Base-by-base conservation (phyloP, 53 echinoderm and acorn worm species). In the Astropecten irregularis region DNA sequence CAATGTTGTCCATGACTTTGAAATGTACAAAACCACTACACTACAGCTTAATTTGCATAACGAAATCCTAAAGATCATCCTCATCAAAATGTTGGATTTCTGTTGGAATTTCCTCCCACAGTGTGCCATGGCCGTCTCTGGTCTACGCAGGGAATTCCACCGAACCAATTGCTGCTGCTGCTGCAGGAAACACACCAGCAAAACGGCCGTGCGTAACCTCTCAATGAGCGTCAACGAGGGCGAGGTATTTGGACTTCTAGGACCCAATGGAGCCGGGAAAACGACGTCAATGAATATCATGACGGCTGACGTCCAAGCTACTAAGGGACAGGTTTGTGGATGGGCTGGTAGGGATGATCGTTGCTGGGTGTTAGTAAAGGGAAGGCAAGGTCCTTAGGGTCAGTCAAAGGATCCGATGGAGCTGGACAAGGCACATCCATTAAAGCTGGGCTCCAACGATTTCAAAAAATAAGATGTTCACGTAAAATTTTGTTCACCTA, bases 211-310 rank as follows among this genome's bases (percentile, higher is more conserved):
- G 5, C 73, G 89, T 13, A 94, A 94, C 59, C 65, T 94, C 40
- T 86, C 94, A 0, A 54, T 94, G 25, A 51, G 76, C 4, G 85
- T 94, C 8, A 83, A 86, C 29, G 50, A 66, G 19, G 94, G 94
- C 16, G 94, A 94, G 52, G 94, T 94, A 29, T 44, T 94, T 7
- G 94, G 94, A 26, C 79, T 94, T 0, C 79, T 94, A 14, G 94
- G 94, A 21, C 94, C 94, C 42, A 94, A 94, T 26, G 94, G 91
- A 38, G 94, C 94, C 3, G 94, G 94, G 27, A 94, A 94, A 68
- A 91, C 94, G 0, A 91, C 88, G 16, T 82, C 83, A 2, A 88
- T 94, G 84, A 93, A 93, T 1, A 66, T 90, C 32, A 88, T 93
- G 1, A 90, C 90, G 11, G 93, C 93, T 18, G 90, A 93, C 44